Evolutionary conservation across 1,140 invertebrate genomes (phyloP), one percentile per base, ranked within the genome.

Genomic region (Dreissena polymorpha): DNA sequence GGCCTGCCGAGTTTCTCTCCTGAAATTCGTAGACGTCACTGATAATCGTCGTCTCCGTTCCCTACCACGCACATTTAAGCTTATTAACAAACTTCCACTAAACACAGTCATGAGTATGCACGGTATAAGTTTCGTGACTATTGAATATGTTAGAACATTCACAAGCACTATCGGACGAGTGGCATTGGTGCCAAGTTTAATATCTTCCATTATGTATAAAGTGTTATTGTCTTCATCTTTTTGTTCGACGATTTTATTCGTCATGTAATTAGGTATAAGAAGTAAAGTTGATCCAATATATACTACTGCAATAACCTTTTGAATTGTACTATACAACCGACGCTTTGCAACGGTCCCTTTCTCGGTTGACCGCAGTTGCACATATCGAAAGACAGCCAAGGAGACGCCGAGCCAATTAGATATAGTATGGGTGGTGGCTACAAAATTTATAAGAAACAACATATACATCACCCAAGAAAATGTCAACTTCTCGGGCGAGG

Each of bases 401-500:
- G 96, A 96, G 0, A 99, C 96, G 0, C 98, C 98, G 81, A 99
- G 91, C 95, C 97, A 98, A 81, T 98, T 98, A 0, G 97, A 97
- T 67, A 98, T 97, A 0, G 97, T 98, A 92, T 99, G 98, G 89
- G 96, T 94, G 0, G 97, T 96, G 95, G 94, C 93, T 0, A 94
- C 93, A 89, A 97, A 97, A 85, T 97, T 90, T 53, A 91, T 88
- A 57, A 91, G 86, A 25, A 90, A 84, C 23, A 91, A 67, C 85
- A 91, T 88, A 69, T 89, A 92, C 13, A 86, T 25, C 21, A 88
- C 88, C 91, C 92, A 92, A 13, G 74, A 74, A 65, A 86, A 86
- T 0, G 88, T 82, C 69, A 87, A 89, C 57, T 88, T 89, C 55
- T 88, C 89, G 13, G 91, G 86, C 1, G 86, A 86, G 0, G 78